Conservation (phyloP, 2,113 vertebrate species). For the Antigone vipio region DNA sequence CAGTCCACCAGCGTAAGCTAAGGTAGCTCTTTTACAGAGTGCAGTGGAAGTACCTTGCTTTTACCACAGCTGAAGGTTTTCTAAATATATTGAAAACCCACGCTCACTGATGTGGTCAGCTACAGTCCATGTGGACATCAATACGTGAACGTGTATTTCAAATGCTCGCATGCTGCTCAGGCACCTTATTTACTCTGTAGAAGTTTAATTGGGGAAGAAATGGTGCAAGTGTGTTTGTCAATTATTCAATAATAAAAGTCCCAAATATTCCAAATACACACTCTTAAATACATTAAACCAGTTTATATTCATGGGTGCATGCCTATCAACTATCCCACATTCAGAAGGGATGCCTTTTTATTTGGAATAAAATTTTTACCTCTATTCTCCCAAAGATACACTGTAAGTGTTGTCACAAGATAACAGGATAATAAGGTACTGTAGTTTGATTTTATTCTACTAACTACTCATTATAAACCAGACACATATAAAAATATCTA, state of each 20-base stretch:
- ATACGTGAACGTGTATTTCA: background rate
- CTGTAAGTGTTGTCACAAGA: conserved; percentile 55
- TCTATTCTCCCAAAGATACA: conserved; percentile 31
- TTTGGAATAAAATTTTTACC: conserved; percentile 38
- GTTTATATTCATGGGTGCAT: background rate
- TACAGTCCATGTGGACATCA: background rate
- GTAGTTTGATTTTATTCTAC: conserved; percentile 54
- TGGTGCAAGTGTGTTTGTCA: background rate
- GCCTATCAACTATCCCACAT: background rate
- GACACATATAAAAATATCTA: conserved; percentile 24
- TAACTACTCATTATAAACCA: conserved; percentile 67
- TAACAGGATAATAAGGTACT: conserved; percentile 66
- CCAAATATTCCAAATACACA: background rate
- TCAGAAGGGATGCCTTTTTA: conserved; percentile 28
- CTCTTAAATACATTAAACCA: background rate
- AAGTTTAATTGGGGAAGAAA: background rate
- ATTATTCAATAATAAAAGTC: background rate
- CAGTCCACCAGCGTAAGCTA: background rate
- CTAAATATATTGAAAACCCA: background rate
- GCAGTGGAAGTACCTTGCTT: background rate
- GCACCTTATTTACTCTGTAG: background rate
- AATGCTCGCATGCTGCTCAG: background rate
- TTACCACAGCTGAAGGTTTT: background rate
- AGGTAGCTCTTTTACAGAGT: background rate
- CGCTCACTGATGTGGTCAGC: background rate